Percentiles rank a stretch among this genome's conserved stretches.
phyloP scores from a whole-genome alignment of 2,113 vertebrate genomes.

The Melanerpes aurifrons region DNA sequence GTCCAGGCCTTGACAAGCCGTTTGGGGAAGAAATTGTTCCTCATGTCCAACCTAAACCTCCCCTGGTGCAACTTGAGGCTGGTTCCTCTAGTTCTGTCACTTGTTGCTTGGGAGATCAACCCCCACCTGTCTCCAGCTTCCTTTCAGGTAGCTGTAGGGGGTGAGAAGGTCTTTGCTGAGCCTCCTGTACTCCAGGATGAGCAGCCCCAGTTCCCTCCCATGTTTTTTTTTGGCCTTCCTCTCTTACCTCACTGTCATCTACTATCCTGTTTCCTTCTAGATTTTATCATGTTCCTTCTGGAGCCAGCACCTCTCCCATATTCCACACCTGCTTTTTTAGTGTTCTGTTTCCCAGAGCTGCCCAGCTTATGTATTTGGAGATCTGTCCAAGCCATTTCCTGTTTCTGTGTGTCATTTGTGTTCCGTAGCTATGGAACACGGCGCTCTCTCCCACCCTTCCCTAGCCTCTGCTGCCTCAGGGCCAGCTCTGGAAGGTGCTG shows the following conservation, averaged over 20 bases:
- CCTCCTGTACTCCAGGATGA: background rate
- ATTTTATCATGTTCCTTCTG: background rate
- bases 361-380: background rate
- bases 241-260: background rate
- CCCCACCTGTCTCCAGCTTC: background rate
- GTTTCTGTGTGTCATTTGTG: background rate
- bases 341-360: background rate
- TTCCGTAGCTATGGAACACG: background rate
- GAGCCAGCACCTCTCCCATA: background rate
- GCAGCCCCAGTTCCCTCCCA: background rate
- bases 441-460: background rate
- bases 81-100: background rate
- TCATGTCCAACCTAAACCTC: background rate
- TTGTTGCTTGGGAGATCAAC: background rate
- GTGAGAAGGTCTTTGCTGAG: background rate
- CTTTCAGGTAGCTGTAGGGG: background rate
- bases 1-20: background rate
- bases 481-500: background rate
- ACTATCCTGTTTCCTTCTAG: background rate
- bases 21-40: background rate
- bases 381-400: background rate
- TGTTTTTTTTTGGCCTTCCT: rapidly evolving
- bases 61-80: background rate
- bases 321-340: background rate
- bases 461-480: background rate